phyloP scores from a whole-genome alignment of 2,888 invertebrate species.

The Drosophila lutescens region DNA sequence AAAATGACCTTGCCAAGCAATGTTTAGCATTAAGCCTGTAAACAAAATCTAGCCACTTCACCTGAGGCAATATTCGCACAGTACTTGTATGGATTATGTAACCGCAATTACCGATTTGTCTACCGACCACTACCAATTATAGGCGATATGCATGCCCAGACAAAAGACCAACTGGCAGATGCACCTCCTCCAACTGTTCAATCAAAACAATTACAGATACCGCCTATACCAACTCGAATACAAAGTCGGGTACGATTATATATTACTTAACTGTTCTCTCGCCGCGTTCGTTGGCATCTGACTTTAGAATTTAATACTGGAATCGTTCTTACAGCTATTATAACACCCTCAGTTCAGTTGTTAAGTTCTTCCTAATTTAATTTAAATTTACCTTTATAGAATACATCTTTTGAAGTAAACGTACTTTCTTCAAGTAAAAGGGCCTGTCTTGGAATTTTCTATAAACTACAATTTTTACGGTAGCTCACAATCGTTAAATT shows the following conservation, averaged over 20 bases:
- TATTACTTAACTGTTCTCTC: conserved; percentile 30
- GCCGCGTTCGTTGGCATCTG: conserved; percentile 34
- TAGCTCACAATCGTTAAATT: background rate
- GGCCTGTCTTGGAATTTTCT: too few relatives aligned
- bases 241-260: conserved; percentile 15
- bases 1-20: conserved; percentile 40
- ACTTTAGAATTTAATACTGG: background rate
- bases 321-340: background rate
- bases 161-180: conserved; percentile 20
- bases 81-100: conserved; percentile 27
- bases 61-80: conserved; percentile 34
- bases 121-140: conserved; percentile 41
- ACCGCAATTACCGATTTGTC: conserved; percentile 43
- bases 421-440: too few relatives aligned
- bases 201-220: conserved; percentile 34
- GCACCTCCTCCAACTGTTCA: conserved; percentile 33
- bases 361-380: too few relatives aligned
- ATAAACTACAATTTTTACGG: background rate
- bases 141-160: conserved; percentile 39
- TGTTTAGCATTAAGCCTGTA: conserved; percentile 25
- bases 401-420: too few relatives aligned
- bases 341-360: conserved; percentile 1
- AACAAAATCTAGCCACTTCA: conserved; percentile 16
- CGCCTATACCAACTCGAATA: conserved; percentile 1
- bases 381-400: too few relatives aligned